Conservation (phyloP, 2,113 vertebrate species). For the Nestor notabilis region DNA sequence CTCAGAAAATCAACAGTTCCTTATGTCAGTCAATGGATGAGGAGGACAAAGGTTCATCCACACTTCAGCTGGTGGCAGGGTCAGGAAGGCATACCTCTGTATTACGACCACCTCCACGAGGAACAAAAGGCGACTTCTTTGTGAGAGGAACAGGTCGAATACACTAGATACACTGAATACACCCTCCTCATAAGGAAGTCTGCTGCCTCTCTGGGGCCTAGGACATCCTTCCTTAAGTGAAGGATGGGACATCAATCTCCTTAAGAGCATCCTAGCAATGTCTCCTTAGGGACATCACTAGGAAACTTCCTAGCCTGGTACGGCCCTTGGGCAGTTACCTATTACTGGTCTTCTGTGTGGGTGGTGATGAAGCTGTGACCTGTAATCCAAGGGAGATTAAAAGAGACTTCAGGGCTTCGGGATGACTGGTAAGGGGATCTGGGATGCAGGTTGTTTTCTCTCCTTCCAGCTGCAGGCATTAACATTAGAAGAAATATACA, state of each 20-base stretch:
- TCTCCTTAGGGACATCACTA: neutral
- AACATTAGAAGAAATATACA: neutral
- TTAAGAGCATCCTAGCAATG: neutral
- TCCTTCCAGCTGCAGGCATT: neutral
- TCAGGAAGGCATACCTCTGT: neutral
- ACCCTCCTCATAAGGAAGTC: neutral
- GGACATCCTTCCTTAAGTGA: no score
- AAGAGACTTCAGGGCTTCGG: neutral
- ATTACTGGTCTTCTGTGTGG: neutral
- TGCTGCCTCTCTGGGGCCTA: neutral
- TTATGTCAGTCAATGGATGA: neutral
- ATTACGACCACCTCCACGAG: neutral
- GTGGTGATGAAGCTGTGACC: neutral
- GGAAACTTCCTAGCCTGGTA: neutral
- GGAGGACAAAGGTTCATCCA: neutral
- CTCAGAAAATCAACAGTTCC: neutral
- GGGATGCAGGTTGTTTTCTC: neutral
- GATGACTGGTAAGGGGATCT: neutral
- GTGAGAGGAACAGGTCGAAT: neutral
- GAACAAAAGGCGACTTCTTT: neutral
- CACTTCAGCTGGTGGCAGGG: neutral
- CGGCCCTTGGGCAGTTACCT: neutral
- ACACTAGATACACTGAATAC: neutral
- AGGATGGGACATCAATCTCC: neutral
- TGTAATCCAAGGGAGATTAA: neutral